Percentiles rank a stretch among this genome's conserved stretches.
These are phyloP conservation scores for Rhagonycha lutea DNA, from an alignment of 2,888 invertebrate genomes.

Conservation along the genomic window DNA sequence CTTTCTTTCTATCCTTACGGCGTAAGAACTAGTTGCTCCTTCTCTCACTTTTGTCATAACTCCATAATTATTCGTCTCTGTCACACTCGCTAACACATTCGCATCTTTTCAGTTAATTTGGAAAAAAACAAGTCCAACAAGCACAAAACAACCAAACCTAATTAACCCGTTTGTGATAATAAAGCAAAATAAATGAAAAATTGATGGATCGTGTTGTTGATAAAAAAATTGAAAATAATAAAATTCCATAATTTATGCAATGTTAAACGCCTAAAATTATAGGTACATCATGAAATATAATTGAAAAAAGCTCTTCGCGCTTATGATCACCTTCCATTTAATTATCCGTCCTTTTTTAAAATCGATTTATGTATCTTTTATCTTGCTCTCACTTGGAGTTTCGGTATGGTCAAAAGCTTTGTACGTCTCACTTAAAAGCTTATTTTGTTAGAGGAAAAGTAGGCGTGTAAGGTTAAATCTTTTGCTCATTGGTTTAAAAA, in stretches of 20 bases:
- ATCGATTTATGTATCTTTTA: slow-evolving; percentile 28
- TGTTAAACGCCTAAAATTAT: background rate
- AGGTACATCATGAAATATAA: background rate
- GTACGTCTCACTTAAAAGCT: slow-evolving; percentile 47
- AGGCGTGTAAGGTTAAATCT: slow-evolving; percentile 41
- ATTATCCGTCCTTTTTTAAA: slow-evolving; percentile 18
- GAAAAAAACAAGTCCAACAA: background rate
- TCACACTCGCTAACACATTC: background rate
- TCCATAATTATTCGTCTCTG: background rate
- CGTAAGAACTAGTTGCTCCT: slow-evolving; percentile 29
- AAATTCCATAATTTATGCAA: background rate
- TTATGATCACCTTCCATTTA: slow-evolving; percentile 13
- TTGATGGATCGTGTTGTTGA: background rate
- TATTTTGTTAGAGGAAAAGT: slow-evolving; percentile 46
- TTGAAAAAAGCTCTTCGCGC: background rate
- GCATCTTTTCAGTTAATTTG: background rate
- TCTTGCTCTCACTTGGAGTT: slow-evolving; percentile 13
- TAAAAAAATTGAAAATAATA: background rate
- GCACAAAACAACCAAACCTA: background rate
- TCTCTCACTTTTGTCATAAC: slow-evolving; percentile 32
- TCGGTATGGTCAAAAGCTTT: slow-evolving; percentile 8
- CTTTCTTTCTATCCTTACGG: slow-evolving; percentile 31
- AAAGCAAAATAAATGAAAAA: background rate
- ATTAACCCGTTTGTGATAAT: background rate
- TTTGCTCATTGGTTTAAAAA: slow-evolving; percentile 27